These are phyloP conservation scores for Mirza zaza DNA, from an alignment of 2,113 vertebrate species.

Conservation along the genomic window DNA sequence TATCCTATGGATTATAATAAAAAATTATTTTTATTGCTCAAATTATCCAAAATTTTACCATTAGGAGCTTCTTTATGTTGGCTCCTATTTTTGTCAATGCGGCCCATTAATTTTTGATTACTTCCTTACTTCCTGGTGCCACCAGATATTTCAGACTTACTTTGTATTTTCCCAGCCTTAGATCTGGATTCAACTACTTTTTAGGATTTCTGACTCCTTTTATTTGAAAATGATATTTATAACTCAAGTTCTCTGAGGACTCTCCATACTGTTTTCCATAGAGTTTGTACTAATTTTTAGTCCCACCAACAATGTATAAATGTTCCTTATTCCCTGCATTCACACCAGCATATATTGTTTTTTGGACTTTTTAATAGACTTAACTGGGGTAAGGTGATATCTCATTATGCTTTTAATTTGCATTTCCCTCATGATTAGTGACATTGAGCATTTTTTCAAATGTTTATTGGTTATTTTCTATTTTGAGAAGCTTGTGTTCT, in stretches of 20 bases:
- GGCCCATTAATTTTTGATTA: background rate
- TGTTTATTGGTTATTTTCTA: no score
- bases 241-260: background rate
- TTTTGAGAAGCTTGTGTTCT: no score
- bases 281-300: no score
- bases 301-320: no score
- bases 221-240: background rate
- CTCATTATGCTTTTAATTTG: no score
- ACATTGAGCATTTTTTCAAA: no score
- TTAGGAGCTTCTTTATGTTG: background rate
- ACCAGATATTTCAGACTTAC: background rate
- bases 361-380: no score
- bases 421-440: no score
- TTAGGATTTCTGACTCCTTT: background rate
- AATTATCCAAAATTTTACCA: background rate
- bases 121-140: background rate
- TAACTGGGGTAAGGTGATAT: no score
- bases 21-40: background rate
- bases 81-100: background rate
- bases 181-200: background rate
- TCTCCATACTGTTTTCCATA: no score
- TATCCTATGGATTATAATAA: background rate
- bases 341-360: no score
- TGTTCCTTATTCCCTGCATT: no score
- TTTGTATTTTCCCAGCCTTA: background rate